Percentiles rank a stretch among this genome's conserved stretches.
Conservation (phyloP, 2,113 vertebrate species). For the Leiothrix lutea region DNA sequence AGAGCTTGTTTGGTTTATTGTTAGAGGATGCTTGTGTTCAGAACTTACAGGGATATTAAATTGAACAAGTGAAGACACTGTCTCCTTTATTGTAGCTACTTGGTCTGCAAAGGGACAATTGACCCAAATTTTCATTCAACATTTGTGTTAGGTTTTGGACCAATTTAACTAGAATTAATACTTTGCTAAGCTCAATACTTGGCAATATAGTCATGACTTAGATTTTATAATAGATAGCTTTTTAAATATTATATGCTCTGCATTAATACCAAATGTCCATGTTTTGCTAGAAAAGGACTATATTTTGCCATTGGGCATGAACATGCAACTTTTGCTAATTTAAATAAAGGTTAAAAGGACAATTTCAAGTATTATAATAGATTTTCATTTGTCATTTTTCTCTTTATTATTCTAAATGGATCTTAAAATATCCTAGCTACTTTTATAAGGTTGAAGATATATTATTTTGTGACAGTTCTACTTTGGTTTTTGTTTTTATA, state of each 20-base stretch:
- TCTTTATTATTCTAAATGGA: background rate
- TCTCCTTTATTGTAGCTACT: background rate
- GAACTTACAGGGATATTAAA: background rate
- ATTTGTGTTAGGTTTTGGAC: background rate
- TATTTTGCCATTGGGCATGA: constrained; percentile 15
- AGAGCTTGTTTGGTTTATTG: constrained; percentile 40
- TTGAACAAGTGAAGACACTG: background rate
- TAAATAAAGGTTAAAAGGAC: constrained; percentile 38
- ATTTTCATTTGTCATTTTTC: background rate
- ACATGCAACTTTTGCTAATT: constrained; percentile 31
- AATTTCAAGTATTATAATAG: background rate
- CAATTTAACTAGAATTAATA: background rate
- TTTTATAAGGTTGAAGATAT: background rate
- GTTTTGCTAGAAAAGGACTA: constrained; percentile 21
- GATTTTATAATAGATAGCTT: constrained; percentile 9
- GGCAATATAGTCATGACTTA: background rate
- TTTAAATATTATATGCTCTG: background rate
- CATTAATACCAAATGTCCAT: background rate
- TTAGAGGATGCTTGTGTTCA: constrained; percentile 19
- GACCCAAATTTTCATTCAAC: background rate
- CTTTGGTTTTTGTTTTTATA: background rate
- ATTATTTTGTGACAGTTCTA: background rate
- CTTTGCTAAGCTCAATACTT: background rate
- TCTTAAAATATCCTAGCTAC: background rate
- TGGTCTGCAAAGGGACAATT: background rate